Evolutionary conservation across 2,113 vertebrate species (phyloP).

Genomic region (Baryphthengus martii): DNA sequence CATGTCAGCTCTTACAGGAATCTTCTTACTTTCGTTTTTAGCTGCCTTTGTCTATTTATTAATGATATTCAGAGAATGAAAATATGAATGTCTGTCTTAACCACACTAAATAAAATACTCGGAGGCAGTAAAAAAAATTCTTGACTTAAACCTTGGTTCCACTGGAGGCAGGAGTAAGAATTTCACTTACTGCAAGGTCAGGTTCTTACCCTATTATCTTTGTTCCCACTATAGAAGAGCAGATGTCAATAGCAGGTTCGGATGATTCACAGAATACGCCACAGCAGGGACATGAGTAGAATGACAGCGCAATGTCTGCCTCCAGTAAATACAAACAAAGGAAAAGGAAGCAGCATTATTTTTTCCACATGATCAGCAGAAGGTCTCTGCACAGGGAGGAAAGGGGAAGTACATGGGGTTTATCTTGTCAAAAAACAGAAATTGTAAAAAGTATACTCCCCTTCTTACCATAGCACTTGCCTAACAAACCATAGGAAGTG

Average conservation of each 20-base stretch:
- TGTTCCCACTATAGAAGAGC: not conserved
- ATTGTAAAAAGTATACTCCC: rapidly evolving
- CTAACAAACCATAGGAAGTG: not conserved
- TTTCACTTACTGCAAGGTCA: not conserved
- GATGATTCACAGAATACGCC: not conserved
- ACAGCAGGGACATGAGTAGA: not conserved
- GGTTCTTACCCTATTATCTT: not conserved
- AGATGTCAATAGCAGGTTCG: not conserved
- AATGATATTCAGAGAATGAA: not conserved
- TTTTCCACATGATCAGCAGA: not conserved
- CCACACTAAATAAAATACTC: not conserved
- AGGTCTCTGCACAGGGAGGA: not conserved
- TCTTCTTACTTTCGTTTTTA: not conserved
- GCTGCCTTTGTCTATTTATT: not conserved
- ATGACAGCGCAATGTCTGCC: not conserved
- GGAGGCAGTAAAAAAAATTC: not conserved
- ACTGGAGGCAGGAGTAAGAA: not conserved
- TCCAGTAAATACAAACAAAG: not conserved
- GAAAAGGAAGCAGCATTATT: not conserved
- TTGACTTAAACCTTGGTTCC: not conserved
- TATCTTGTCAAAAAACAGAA: not conserved
- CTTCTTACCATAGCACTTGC: not conserved
- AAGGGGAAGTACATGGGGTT: not conserved
- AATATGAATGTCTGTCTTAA: not conserved
- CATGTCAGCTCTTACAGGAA: not conserved